Conservation (phyloP, 2,113 vertebrate species). For the Pseudorhombus dupliciocellatus region DNA sequence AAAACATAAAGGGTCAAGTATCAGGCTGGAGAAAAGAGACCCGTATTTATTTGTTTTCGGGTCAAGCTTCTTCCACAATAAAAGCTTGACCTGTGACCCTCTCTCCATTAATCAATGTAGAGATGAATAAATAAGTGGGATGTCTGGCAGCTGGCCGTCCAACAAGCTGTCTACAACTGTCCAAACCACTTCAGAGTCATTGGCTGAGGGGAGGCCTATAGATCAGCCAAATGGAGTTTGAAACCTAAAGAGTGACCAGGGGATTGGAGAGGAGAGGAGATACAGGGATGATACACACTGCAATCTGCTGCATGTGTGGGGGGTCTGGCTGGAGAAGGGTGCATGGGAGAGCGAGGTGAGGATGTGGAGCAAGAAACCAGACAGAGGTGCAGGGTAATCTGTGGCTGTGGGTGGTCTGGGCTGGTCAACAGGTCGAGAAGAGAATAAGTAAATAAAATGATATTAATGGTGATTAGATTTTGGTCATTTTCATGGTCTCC, state of each 20-base stretch:
- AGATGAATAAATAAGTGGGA: conserved; percentile 78
- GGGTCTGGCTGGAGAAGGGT: conserved; percentile 50
- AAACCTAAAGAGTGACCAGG: conserved; percentile 82
- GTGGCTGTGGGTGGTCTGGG: conserved; percentile 63
- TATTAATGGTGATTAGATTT: too few species aligned
- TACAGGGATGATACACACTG: conserved; percentile 31
- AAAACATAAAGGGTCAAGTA: conserved; percentile 52
- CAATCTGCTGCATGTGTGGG: conserved; percentile 79
- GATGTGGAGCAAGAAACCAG: conserved; percentile 56
- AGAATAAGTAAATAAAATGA: background rate
- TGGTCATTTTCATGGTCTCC: too few species aligned
- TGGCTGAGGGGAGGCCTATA: conserved; percentile 66
- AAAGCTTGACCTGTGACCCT: conserved; percentile 76
- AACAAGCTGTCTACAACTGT: conserved; percentile 82
- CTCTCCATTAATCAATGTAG: conserved; percentile 79
- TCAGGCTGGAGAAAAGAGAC: conserved; percentile 6
- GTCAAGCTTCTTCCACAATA: conserved; percentile 68
- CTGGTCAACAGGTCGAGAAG: conserved; percentile 1
- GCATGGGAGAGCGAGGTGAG: conserved; percentile 22
- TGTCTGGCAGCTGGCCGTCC: conserved; percentile 78
- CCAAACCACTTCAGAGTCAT: conserved; percentile 80
- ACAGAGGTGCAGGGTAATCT: conserved; percentile 49
- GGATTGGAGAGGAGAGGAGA: conserved; percentile 74
- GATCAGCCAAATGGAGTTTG: conserved; percentile 81
- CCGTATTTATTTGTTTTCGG: conserved; percentile 76